Evolutionary conservation across 2,797 vertebrate species (phyloP).

Genomic region (Salarias fasciatus): DNA sequence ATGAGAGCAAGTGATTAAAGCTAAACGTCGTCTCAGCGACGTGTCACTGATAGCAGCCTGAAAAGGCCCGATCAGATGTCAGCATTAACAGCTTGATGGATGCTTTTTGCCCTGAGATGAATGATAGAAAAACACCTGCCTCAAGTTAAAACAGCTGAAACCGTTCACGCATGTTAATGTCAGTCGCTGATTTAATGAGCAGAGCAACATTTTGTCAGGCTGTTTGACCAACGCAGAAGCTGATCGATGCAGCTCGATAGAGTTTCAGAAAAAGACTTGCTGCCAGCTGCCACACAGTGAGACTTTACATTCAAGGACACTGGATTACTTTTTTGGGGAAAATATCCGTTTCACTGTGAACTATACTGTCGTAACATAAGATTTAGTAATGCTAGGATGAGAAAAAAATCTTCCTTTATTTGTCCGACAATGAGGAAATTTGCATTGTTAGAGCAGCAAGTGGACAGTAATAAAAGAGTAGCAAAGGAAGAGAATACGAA

Average conservation of each 20-base stretch:
- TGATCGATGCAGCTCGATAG: slow-evolving; percentile 6
- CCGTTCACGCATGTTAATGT: slow-evolving; percentile 27
- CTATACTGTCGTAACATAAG: too few species aligned
- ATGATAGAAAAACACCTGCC: slow-evolving; percentile 13
- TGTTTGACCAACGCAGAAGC: slow-evolving; percentile 35
- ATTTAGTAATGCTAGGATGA: too few species aligned
- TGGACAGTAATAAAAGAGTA: too few species aligned
- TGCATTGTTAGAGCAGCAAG: too few species aligned
- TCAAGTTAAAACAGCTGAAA: slow-evolving; percentile 19
- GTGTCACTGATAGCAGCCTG: background rate
- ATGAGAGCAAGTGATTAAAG: background rate
- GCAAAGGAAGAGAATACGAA: too few species aligned
- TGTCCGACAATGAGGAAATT: too few species aligned
- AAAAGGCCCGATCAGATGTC: slow-evolving; percentile 4
- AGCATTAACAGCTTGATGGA: slow-evolving; percentile 9
- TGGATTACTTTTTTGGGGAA: background rate
- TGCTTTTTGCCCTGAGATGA: slow-evolving; percentile 5
- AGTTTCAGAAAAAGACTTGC: background rate
- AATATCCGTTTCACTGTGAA: background rate
- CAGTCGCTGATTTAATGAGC: slow-evolving; percentile 16
- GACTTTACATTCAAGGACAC: background rate
- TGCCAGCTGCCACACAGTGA: slow-evolving; percentile 1
- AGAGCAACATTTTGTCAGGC: slow-evolving; percentile 27
- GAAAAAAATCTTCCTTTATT: too few species aligned
- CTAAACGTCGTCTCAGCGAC: background rate